Base-by-base conservation (phyloP, 2,888 invertebrate species). In the Tetragonula carbonaria region DNA sequence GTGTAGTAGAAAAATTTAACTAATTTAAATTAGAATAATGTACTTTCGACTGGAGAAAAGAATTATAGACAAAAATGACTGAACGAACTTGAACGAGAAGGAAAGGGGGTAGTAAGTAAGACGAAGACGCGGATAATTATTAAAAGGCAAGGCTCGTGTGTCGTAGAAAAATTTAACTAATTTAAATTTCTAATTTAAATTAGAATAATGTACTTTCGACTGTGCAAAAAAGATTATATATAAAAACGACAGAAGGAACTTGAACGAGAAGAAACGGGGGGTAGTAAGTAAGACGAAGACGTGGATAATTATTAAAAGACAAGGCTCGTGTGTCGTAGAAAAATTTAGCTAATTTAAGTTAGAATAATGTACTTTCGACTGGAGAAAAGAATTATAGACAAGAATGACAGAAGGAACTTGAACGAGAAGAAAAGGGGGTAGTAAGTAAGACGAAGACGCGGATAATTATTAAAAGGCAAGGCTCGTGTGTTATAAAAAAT, bases 1-100 rank as follows among this genome's bases (percentile, higher is more conserved):
- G 21, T 23, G 57, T 28, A n/a, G 50, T 75, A 74, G 75, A 68
- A 75, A 80, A 75, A 65, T 70, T 33, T 33, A 33, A 33, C 33
- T 33, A 33, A 33, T 33, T 33, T 33, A 33, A 33, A 33, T 33
- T 33, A 3, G 33, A 33, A 33, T 33, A 33, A 33, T 33, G 3
- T 33, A 33, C 33, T 33, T 33, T 33, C 33, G 33, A 3, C 33
- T 33, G 33, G n/a, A n/a, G n/a, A n/a, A n/a, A n/a, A n/a, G n/a
- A n/a, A 33, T 33, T 33, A 33, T 38, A 38, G 1, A 14, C 11
- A 38, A 45, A 18, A 21, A 13, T 4, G 21, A 3, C 45, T 45
- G 50, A 23, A 14, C 50, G 28, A 53, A n/a, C 5, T 18, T 16
- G 21, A 67, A 55, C 14, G 28, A 50, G 21, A 21, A 13, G 21